These are phyloP conservation scores for Penaeus chinensis DNA, from an alignment of 1,140 invertebrate genomes.

Conservation along the genomic window DNA sequence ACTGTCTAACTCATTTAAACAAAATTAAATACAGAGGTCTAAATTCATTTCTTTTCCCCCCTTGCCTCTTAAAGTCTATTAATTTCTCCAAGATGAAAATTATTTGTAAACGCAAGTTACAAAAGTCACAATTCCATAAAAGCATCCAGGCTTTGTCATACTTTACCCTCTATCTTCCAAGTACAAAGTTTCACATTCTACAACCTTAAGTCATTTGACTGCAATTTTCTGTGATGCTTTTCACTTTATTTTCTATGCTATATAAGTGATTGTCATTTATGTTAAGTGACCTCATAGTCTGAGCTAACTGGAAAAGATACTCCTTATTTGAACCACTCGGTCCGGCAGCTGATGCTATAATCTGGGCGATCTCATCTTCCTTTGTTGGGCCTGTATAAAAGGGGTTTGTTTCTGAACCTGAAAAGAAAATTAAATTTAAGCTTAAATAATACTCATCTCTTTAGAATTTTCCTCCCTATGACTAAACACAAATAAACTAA, in stretches of 20 bases:
- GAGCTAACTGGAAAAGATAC: conserved; percentile 87
- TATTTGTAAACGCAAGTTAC: too few species aligned
- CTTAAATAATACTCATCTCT: background rate
- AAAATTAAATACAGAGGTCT: too few species aligned
- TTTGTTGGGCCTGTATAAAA: conserved; percentile 82
- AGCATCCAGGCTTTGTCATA: too few species aligned
- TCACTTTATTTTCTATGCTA: conserved; percentile 38
- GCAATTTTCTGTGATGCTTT: conserved; percentile 1
- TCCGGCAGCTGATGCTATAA: conserved; percentile 79
- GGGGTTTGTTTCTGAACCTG: conserved; percentile 81
- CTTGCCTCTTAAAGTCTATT: too few species aligned
- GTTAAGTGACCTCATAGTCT: conserved; percentile 73
- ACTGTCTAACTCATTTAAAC: too few species aligned
- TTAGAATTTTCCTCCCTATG: background rate
- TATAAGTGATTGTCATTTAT: conserved; percentile 40
- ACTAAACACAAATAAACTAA: too few species aligned
- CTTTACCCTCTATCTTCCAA: too few species aligned
- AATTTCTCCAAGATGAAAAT: too few species aligned
- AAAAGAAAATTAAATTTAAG: conserved; percentile 69
- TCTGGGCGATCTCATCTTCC: conserved; percentile 80
- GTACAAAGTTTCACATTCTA: too few species aligned
- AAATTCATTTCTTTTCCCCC: too few species aligned
- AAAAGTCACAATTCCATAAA: too few species aligned
- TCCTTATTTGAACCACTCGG: conserved; percentile 89
- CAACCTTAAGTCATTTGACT: too few species aligned